These are phyloP conservation scores for Cygnus atratus DNA, from an alignment of 2,113 vertebrate genomes.

Conservation along the genomic window DNA sequence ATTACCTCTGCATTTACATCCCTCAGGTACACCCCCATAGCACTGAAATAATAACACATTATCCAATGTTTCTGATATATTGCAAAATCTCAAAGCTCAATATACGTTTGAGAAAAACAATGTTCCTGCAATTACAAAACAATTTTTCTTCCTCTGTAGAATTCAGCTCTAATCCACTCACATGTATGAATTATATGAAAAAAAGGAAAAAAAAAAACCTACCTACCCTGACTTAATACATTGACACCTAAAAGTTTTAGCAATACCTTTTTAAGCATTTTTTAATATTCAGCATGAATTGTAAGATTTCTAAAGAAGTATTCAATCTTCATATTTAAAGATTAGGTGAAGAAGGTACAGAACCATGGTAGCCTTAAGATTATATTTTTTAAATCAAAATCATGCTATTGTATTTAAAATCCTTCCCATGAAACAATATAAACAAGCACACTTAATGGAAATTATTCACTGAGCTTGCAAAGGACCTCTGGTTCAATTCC, in stretches of 20 bases:
- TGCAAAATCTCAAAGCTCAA: neutral
- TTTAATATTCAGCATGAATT: neutral
- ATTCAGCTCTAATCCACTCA: neutral
- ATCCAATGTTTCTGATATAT: neutral
- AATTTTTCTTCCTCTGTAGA: neutral
- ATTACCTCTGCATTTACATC: neutral
- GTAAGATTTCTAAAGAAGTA: neutral
- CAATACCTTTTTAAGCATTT: neutral
- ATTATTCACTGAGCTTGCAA: neutral
- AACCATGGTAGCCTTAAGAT: neutral
- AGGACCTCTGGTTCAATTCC: too few species aligned
- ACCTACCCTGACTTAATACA: neutral
- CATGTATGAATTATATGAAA: neutral
- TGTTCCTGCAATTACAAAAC: neutral
- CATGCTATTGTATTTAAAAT: neutral
- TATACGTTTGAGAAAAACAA: neutral
- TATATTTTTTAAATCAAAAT: neutral
- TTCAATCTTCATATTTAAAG: neutral
- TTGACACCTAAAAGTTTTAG: neutral
- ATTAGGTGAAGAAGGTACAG: neutral
- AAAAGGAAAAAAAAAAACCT: neutral
- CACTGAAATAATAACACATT: neutral
- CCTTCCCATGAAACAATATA: neutral
- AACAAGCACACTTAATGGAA: neutral
- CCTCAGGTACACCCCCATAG: neutral